Evolutionary conservation across 2,888 invertebrate species (phyloP), one percentile per base, ranked within the genome.

Genomic region (Petrolisthes manimaculis): DNA sequence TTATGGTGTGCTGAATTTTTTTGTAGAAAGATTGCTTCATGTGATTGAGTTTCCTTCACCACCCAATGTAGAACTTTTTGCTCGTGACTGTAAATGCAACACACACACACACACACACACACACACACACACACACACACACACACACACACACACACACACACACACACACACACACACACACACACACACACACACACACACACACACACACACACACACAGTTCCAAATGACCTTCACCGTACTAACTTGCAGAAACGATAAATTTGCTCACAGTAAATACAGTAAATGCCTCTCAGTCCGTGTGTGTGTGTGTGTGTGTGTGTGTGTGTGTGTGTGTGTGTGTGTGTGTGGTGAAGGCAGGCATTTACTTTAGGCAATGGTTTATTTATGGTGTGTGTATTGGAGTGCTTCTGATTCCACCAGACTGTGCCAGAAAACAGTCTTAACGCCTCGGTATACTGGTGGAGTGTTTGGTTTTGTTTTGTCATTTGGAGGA

Each of bases 241-340:
- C 3, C 74, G 9, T 24, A 74, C 21, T 74, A 74, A 69, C 18
- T 12, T n/a, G 9, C 21, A 24, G 37, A 12, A 53, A 18, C 53
- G 18, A 53, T 78, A 53, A 51, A 51, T 14, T 9, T 78, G 77
- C 53, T 9, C 9, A 18, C 21, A 24, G 75, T 4, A 18, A 51
- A 78, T 5, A 78, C 0, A 78, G 51, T 9, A 51, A 51, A 51
- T 53, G 14, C 53, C 53, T 21, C 74, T 74, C 21, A n/a, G 8
- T 21, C 24, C 0, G n/a, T 51, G 51, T 51, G 4, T 61, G 37
- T 24, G 51, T 77, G 77, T 24, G 21, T 77, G 77, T 51, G 21
- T 77, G 77, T 77, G 77, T 77, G 24, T 77, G 77, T 77, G 53
- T 77, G 77, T 77, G 77, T 37, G 77, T 77, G 77, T 37, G 77